phyloP scores from a whole-genome alignment of 1,140 invertebrate species.

The Dinoponera quadriceps region DNA sequence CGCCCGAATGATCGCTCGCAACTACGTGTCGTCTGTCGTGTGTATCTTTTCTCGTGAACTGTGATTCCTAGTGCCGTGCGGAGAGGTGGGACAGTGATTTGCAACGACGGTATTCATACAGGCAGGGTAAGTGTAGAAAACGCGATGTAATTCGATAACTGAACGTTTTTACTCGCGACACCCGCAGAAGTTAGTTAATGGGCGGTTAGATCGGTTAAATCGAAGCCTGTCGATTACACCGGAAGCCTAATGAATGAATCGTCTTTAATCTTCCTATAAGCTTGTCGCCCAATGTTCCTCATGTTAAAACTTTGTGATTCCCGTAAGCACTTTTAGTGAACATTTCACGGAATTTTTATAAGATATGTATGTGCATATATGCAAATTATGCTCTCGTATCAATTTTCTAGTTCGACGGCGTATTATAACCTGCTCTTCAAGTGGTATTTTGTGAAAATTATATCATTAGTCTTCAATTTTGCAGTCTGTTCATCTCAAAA shows the following conservation, averaged over 20 bases:
- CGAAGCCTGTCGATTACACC: background rate
- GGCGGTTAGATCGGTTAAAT: conserved; percentile 21
- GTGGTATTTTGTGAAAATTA: background rate
- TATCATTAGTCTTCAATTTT: conserved; percentile 6
- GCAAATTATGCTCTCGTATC: background rate
- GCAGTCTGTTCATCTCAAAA: background rate
- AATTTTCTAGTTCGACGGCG: background rate
- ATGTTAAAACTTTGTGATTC: background rate
- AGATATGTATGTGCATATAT: background rate
- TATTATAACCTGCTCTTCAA: background rate
- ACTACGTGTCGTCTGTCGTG: conserved; percentile 31
- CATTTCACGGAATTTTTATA: background rate
- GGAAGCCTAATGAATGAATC: conserved; percentile 11
- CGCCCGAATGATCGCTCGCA: conserved; percentile 28
- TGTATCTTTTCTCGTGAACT: conserved; percentile 49
- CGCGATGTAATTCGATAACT: background rate
- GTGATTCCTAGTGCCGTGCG: conserved; percentile 54
- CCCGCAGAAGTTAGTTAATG: conserved; percentile 21
- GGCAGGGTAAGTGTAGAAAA: conserved; percentile 17
- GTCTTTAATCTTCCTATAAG: too few species aligned
- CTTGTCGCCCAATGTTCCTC: background rate
- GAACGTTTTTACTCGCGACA: conserved; percentile 1
- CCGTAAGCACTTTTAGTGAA: background rate
- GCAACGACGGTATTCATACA: conserved; percentile 31
- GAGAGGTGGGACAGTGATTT: conserved; percentile 27